These are phyloP conservation scores for Amblyopsis rosae DNA, from an alignment of 2,113 vertebrate species.

Conservation along the genomic window DNA sequence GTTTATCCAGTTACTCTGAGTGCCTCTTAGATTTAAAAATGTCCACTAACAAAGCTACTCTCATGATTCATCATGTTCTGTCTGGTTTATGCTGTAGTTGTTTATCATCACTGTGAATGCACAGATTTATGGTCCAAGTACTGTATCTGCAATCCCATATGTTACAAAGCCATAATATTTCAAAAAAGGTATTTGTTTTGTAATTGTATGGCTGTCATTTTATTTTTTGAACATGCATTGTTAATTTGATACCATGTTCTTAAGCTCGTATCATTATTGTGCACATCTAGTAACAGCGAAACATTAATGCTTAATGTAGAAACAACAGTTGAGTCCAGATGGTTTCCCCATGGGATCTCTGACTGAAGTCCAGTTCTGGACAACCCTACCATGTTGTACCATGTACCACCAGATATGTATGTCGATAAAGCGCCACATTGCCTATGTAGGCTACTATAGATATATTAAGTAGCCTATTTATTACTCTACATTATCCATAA, in stretches of 20 bases:
- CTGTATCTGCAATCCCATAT: neutral
- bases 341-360: conserved; percentile 60
- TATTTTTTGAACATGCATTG: neutral
- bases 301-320: conserved; percentile 63
- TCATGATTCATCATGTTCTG: neutral
- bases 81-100: neutral
- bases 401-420: conserved; percentile 66
- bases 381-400: no score
- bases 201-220: neutral
- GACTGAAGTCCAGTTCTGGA: conserved; percentile 64
- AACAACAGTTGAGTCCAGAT: conserved; percentile 58
- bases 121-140: neutral
- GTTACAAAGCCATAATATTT: no score
- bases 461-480: no score
- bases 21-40: no score
- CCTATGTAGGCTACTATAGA: neutral
- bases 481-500: neutral
- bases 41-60: no score
- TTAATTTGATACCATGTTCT: neutral
- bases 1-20: no score
- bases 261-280: conserved; percentile 19
- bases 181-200: neutral
- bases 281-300: conserved; percentile 7
- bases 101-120: neutral
- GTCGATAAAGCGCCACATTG: neutral